Percentiles rank a stretch among this genome's conserved stretches.
Conservation (phyloP, 2,888 invertebrate genomes). For the Spilarctia lutea region DNA sequence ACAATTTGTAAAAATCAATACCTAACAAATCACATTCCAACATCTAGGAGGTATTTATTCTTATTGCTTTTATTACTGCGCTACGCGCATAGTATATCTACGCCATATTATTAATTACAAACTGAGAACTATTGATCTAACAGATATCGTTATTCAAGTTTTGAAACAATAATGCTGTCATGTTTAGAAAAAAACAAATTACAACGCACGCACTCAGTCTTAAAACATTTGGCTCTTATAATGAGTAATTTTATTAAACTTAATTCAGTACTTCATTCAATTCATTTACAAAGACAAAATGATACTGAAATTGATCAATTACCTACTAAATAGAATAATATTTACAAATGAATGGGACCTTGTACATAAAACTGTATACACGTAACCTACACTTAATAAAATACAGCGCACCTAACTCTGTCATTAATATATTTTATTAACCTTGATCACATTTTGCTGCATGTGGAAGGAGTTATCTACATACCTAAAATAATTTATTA, state of each 20-base stretch:
- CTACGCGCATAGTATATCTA: conserved; percentile 8
- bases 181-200: conserved; percentile 57
- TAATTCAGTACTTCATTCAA: conserved; percentile 51
- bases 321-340: conserved; percentile 60
- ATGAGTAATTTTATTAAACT: conserved; percentile 74
- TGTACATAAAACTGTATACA: conserved; percentile 60
- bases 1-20: conserved; percentile 53
- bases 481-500: conserved; percentile 65
- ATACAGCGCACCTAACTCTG: conserved; percentile 68
- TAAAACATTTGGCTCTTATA: conserved; percentile 84
- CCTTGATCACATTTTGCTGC: conserved; percentile 76
- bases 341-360: conserved; percentile 66
- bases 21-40: conserved; percentile 46
- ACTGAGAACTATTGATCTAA: conserved; percentile 31
- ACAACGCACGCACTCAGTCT: conserved; percentile 82
- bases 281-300: conserved; percentile 54
- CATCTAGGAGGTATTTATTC: conserved; percentile 33
- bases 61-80: conserved; percentile 44
- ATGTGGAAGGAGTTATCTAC: conserved; percentile 72
- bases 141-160: conserved; percentile 24
- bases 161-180: conserved; percentile 33
- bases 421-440: conserved; percentile 75
- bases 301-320: conserved; percentile 58
- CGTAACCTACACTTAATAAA: conserved; percentile 62
- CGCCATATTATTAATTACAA: conserved; percentile 30